Base-by-base conservation (phyloP, 2,888 invertebrate species). In the Smittia aterrima region DNA sequence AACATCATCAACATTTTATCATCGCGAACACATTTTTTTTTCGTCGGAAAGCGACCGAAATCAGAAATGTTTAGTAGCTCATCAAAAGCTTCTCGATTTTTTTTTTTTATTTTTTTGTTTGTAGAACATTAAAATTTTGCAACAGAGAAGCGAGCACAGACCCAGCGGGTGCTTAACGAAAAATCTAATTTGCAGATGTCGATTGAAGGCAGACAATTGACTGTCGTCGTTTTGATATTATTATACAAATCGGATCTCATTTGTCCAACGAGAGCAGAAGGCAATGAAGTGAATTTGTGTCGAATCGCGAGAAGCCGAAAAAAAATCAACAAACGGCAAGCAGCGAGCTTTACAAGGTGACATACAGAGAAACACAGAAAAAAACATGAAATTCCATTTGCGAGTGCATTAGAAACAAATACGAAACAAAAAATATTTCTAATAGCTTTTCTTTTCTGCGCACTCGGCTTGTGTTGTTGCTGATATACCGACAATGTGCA, bases 181-280 rank as follows among this genome's bases (percentile, higher is more conserved):
- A n/a, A 47, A 68, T 68, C 68, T 68, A 47, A 41, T 68, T 68
- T 68, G 68, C 68, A 68, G 68, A 68, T 68, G 68, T 53, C 24
- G 58, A 58, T 22, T 58, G 16, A 20, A 22, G 24, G 3, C 24
- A 16, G 22, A 58, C 20, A 58, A 58, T 58, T 22, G 24, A 20
- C 3, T 22, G 24, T 58, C n/a, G 18, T 47, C 53, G 18, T 22
- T 58, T 22, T 58, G 58, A 20, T 58, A 13, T 16, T 11, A 6
- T 7, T 18, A 16, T 11, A 47, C 47, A 47, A 47, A 47, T 47
- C 16, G 47, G 11, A n/a, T 47, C 47, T 47, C 47, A 47, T 47
- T 47, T 47, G 47, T 47, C 47, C 38, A n/a, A n/a, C n/a, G n/a
- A n/a, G n/a, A 32, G 47, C 47, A 16, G 16, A 38, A 38, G 47